Conservation (phyloP, 2,888 invertebrate genomes). For the Pilophorus perplexus region DNA sequence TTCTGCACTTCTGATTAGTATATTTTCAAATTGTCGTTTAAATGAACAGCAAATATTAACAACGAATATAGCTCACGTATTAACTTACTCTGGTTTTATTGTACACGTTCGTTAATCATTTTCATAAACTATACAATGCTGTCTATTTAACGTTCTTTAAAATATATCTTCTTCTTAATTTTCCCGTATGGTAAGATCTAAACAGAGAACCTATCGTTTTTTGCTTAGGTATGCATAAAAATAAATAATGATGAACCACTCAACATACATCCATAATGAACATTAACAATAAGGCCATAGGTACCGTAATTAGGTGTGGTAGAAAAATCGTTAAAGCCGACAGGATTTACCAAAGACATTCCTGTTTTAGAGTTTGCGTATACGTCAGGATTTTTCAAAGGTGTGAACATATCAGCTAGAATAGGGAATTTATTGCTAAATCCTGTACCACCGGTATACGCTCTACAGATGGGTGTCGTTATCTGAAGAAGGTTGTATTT, state of each 20-base stretch:
- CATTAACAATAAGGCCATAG: slow-evolving; percentile 23
- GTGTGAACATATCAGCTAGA: no score
- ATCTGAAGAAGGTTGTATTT: no score
- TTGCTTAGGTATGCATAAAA: background rate
- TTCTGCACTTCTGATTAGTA: no score
- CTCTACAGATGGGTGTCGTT: no score
- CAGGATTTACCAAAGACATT: slow-evolving; percentile 44
- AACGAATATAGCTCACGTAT: background rate
- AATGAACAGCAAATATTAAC: background rate
- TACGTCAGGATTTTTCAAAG: no score
- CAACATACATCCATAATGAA: background rate
- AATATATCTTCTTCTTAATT: slow-evolving; percentile 6
- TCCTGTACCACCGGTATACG: background rate
- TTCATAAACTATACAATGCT: background rate
- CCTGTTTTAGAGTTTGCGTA: no score
- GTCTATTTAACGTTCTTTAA: background rate
- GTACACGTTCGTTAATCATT: slow-evolving; percentile 16
- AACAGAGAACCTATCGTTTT: background rate
- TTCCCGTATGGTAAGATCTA: background rate
- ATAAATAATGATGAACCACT: slow-evolving; percentile 7
- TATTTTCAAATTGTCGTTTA: no score
- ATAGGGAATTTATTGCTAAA: background rate
- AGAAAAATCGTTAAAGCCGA: slow-evolving; percentile 41
- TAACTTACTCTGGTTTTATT: slow-evolving; percentile 18
- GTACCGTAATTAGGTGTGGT: background rate